Evolutionary conservation across 2,797 vertebrate genomes (phyloP), one percentile per base, ranked within the genome.

Genomic region (Enteromius afrohamiltoni): DNA sequence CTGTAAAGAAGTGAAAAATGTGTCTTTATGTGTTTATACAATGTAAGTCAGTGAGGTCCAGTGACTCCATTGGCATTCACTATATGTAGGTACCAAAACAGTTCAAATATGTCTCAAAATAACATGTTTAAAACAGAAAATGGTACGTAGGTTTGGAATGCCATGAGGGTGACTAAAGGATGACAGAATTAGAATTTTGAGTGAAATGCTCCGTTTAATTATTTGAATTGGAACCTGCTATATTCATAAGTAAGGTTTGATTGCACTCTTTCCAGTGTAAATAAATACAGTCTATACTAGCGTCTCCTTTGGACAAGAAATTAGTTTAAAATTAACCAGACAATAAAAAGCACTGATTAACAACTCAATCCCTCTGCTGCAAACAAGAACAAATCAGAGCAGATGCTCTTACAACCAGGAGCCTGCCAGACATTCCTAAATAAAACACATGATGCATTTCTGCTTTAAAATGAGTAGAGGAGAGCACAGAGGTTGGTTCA

Each of bases 401-500:
- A 77, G 81, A 83, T 67, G 73, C 62, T n/a, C 10, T 64, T 51
- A 64, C 69, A 62, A 51, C 45, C 10, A 75, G 42, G 19, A 71
- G 19, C 64, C 82, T 77, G 47, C 47, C 31, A 75, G 49, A 55
- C 51, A 70, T 42, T 83, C 23, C 62, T 60, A 49, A 67, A 83
- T 82, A 64, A 83, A 77, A 68, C 49, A 51, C 37, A 77, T 29
- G 23, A 77, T 77, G 47, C 47, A 77, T 69, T 53, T 77, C 49
- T 69, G 64, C 26, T 70, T 77, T 58, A 55, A 69, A 79, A 68
- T 47, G 26, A 55, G 37, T 29, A 75, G 34, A 88, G 87, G 90
- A 88, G 91, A 70, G 86, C 87, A 90, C 89, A 74, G 21, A 60
- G 89, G 88, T 81, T 60, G 86, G 87, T 40, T 45, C 17, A 49